These are phyloP conservation scores for Doryteuthis pealeii DNA, from an alignment of 1,140 invertebrate genomes.

Conservation along the genomic window DNA sequence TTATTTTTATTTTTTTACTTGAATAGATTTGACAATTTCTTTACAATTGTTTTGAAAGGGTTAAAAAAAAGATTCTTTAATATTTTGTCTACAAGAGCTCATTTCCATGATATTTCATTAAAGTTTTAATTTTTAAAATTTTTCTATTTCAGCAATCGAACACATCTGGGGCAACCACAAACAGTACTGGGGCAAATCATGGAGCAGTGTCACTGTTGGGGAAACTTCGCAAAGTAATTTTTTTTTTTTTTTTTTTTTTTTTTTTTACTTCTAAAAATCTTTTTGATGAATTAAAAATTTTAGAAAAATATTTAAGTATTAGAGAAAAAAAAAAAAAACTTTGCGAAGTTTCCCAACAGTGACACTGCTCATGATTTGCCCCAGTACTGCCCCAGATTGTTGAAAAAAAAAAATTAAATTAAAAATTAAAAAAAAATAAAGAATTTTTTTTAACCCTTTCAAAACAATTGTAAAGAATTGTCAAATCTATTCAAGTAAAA, in stretches of 20 bases:
- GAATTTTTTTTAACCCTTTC: no score
- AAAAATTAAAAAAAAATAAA: no score
- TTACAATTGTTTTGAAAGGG: no score
- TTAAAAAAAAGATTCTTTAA: no score
- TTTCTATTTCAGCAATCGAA: conserved; percentile 3
- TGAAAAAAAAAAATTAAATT: not conserved
- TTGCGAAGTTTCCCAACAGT: conserved; percentile 57
- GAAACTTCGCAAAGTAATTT: conserved; percentile 48
- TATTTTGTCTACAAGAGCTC: no score
- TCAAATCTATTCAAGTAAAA: no score
- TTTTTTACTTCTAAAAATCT: not conserved
- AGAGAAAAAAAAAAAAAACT: conserved; percentile 20
- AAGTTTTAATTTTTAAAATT: not conserved
- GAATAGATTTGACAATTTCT: no score
- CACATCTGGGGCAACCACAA: conserved; percentile 40
- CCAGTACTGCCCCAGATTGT: conserved; percentile 35
- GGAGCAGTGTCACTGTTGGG: conserved; percentile 62
- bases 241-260: not conserved
- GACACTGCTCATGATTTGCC: conserved; percentile 62
- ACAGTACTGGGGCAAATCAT: conserved; percentile 56
- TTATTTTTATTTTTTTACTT: no score
- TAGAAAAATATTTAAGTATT: no score
- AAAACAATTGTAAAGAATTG: no score
- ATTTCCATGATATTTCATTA: no score
- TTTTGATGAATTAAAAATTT: no score